A percentile compares a stretch with the other conserved stretches of the same genome.
Conservation (phyloP, 2,113 vertebrate species). For the Mugil cephalus region DNA sequence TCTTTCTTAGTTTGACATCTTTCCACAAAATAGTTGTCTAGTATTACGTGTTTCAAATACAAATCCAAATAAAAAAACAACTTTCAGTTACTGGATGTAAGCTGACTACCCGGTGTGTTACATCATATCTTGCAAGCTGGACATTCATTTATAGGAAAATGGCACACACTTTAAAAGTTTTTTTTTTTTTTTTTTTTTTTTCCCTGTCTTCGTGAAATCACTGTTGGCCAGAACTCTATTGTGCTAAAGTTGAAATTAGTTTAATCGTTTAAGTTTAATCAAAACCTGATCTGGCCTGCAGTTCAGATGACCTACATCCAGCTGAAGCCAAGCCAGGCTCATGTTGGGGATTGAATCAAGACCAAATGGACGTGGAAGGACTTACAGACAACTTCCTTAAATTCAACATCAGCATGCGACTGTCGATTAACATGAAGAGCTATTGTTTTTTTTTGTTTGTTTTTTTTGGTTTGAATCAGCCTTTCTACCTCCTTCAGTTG, state of each 20-base stretch:
- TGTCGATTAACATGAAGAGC: too few relatives aligned
- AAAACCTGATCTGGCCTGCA: slow-evolving; percentile 33
- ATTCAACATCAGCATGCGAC: background rate
- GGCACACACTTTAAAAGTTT: slow-evolving; percentile 19
- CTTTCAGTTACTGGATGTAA: background rate
- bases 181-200: background rate
- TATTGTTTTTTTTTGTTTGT: too few relatives aligned
- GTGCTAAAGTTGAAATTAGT: slow-evolving; percentile 15
- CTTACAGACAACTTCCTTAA: slow-evolving; percentile 1
- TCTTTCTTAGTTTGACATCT: slow-evolving; percentile 5
- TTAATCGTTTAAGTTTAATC: slow-evolving; percentile 17
- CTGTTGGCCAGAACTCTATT: slow-evolving; percentile 26
- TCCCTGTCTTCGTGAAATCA: slow-evolving; percentile 56
- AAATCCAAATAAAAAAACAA: background rate
- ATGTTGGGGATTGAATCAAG: background rate
- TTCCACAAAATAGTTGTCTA: background rate
- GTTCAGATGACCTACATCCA: slow-evolving; percentile 44
- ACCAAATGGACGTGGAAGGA: slow-evolving; percentile 23
- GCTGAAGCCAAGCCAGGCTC: slow-evolving; percentile 13
- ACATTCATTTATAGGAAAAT: slow-evolving; percentile 23
- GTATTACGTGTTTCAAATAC: background rate
- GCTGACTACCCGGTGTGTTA: slow-evolving; percentile 4
- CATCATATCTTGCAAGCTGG: slow-evolving; percentile 15
- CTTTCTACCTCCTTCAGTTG: background rate
- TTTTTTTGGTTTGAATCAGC: too few relatives aligned